These are phyloP conservation scores for Dendronephthya gigantea DNA, from an alignment of 64 coral and sea anemone genomes.

Conservation along the genomic window DNA sequence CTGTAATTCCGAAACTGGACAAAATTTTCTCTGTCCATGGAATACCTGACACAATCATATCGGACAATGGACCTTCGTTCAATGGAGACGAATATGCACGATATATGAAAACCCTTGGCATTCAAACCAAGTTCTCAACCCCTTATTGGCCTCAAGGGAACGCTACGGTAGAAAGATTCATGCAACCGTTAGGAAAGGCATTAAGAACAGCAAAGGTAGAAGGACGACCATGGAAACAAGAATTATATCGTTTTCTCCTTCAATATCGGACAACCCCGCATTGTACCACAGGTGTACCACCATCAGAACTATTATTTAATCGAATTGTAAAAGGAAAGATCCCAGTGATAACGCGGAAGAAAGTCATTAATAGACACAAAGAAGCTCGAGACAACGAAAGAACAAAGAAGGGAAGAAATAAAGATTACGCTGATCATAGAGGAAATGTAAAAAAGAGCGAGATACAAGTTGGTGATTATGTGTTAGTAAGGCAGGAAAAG, in stretches of 20 bases:
- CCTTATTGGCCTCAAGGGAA: not conserved
- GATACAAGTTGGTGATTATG: not conserved
- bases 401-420: not conserved
- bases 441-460: not conserved
- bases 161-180: not conserved
- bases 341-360: not conserved
- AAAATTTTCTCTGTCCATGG: not conserved
- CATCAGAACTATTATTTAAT: not conserved
- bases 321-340: not conserved
- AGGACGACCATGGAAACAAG: not conserved
- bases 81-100: not conserved
- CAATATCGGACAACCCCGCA: not conserved
- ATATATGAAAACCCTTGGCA: not conserved
- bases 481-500: not conserved
- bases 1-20: not conserved
- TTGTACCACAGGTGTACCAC: not conserved
- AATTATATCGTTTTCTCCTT: not conserved
- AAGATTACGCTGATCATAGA: not conserved
- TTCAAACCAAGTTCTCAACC: not conserved
- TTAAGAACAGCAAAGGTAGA: not conserved
- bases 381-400: not conserved
- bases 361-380: not conserved
- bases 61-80: not conserved
- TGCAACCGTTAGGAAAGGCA: not conserved
- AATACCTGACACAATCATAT: not conserved